Conservation (phyloP, 2,113 vertebrate species). For the Saguinus midas region DNA sequence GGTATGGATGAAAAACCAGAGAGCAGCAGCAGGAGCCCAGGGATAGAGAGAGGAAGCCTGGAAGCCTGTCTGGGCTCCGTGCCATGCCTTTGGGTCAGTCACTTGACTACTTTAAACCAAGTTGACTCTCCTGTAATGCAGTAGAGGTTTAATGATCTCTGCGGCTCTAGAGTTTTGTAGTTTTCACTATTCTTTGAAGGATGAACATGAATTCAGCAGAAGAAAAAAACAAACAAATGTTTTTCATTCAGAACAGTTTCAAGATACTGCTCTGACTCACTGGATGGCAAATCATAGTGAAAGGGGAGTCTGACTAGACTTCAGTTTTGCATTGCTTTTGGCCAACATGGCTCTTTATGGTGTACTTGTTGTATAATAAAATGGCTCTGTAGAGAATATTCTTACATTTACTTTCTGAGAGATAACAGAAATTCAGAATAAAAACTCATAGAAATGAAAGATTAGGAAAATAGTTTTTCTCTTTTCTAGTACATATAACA, state of each 20-base stretch:
- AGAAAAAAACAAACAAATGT: not conserved
- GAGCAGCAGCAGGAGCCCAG: not conserved
- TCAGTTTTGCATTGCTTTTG: not conserved
- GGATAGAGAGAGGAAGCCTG: not conserved
- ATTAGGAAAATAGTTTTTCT: not conserved
- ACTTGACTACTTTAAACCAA: not conserved
- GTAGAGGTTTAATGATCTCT: not conserved
- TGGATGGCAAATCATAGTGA: not conserved
- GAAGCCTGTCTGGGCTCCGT: not conserved
- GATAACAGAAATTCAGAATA: not conserved
- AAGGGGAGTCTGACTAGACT: not conserved
- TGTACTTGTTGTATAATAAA: not conserved
- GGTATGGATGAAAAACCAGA: not conserved
- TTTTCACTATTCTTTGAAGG: constrained; percentile 8
- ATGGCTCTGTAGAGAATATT: not conserved
- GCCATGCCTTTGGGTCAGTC: too few relatives aligned
- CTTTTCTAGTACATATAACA: not conserved
- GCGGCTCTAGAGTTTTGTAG: not conserved
- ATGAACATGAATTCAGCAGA: not conserved
- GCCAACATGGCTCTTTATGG: not conserved
- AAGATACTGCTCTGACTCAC: not conserved
- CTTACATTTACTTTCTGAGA: not conserved
- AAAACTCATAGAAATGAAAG: not conserved
- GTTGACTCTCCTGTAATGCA: not conserved
- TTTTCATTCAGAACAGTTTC: not conserved